Conservation (phyloP, 2,888 invertebrate species). For the Nowickia ferox region DNA sequence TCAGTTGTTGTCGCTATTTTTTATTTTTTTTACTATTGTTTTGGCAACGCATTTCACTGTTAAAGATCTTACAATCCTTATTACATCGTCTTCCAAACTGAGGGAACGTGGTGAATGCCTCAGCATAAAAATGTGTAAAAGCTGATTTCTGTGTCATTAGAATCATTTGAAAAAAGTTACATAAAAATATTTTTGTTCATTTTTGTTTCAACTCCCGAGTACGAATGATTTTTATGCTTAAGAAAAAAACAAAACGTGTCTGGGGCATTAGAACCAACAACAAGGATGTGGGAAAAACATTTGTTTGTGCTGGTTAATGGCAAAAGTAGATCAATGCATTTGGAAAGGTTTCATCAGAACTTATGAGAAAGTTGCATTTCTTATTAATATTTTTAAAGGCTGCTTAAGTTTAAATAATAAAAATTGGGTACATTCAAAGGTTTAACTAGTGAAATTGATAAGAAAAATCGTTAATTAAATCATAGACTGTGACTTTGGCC, state of each 20-base stretch:
- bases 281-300: constrained; percentile 53
- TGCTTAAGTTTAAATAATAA: neutral
- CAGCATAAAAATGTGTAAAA: constrained; percentile 58
- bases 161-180: neutral
- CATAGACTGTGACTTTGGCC: too few relatives aligned
- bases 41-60: constrained; percentile 62
- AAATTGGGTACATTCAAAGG: too few relatives aligned
- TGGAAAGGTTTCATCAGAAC: constrained; percentile 9
- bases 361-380: constrained; percentile 21
- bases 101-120: constrained; percentile 20
- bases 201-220: constrained; percentile 12
- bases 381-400: neutral
- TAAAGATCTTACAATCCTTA: constrained; percentile 47
- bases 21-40: constrained; percentile 18
- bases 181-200: constrained; percentile 21
- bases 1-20: neutral
- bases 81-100: constrained; percentile 11
- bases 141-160: constrained; percentile 60
- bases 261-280: constrained; percentile 46
- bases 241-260: constrained; percentile 53
- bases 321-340: constrained; percentile 50
- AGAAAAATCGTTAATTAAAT: too few relatives aligned
- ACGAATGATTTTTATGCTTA: constrained; percentile 6
- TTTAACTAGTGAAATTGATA: too few relatives aligned
- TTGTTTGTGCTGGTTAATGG: constrained; percentile 5